These are phyloP conservation scores for Numenius phaeopus DNA, from an alignment of 2,797 vertebrate genomes.

Conservation along the genomic window DNA sequence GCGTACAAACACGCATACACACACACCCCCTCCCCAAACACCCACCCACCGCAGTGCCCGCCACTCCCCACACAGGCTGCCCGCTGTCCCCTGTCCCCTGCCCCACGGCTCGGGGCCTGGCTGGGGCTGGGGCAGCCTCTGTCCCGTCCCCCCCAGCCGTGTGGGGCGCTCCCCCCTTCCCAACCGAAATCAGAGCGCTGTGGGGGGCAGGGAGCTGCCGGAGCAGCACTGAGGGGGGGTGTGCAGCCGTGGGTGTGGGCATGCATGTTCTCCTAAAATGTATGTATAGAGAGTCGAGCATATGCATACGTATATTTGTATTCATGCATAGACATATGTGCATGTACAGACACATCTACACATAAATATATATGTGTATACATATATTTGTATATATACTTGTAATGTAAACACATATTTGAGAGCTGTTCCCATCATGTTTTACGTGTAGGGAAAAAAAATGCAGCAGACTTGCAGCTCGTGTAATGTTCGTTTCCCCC, in stretches of 20 bases:
- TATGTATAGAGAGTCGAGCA: rapidly evolving
- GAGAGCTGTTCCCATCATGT: neutral
- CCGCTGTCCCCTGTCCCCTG: neutral
- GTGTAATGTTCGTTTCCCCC: neutral
- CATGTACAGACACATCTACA: neutral
- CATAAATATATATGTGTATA: neutral
- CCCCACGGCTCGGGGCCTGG: rapidly evolving
- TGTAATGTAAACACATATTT: neutral
- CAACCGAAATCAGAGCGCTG: neutral
- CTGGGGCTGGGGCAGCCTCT: neutral
- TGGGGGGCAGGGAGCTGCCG: neutral
- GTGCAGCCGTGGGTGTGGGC: neutral
- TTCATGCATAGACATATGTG: neutral
- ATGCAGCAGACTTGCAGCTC: neutral
- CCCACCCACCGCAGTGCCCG: rapidly evolving
- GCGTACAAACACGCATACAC: neutral
- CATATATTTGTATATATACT: neutral
- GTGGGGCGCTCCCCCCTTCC: neutral
- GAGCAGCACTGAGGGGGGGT: rapidly evolving
- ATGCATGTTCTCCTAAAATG: neutral
- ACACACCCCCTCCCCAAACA: neutral
- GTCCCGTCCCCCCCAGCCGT: neutral
- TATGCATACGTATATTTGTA: neutral
- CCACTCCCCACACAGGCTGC: too few species aligned
- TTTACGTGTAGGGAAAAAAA: neutral